Evolutionary conservation across 2,113 vertebrate genomes (phyloP).

Genomic region (Hippopotamus amphibius): DNA sequence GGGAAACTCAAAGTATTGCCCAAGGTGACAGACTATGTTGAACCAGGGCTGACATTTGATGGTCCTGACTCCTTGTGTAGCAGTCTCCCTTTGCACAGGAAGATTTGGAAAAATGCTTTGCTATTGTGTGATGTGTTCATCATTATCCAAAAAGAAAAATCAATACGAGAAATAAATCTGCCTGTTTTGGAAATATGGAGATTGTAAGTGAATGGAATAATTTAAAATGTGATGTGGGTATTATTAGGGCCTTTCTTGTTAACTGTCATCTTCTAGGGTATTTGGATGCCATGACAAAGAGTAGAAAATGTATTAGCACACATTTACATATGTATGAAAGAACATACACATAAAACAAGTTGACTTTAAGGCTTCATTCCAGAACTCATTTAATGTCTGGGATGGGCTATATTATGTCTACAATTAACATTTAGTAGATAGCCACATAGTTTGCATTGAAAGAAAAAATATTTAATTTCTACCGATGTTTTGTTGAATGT

Average conservation of each 20-base stretch:
- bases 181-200: background rate
- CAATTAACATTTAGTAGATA: background rate
- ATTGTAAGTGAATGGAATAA: background rate
- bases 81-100: background rate
- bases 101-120: background rate
- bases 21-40: background rate
- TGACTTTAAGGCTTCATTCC: background rate
- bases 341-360: background rate
- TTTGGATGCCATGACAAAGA: background rate
- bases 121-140: background rate
- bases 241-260: background rate
- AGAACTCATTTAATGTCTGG: background rate
- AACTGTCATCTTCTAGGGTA: background rate
- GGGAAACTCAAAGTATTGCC: background rate
- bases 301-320: background rate
- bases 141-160: background rate
- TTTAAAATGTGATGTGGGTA: background rate
- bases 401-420: background rate
- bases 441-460: background rate
- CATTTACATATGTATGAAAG: background rate
- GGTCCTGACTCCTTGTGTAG: background rate
- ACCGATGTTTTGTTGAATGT: background rate
- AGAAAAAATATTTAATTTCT: conserved; percentile 1
- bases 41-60: background rate
- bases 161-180: background rate